These are phyloP conservation scores for Brachirus orientalis DNA, from an alignment of 2,113 vertebrate genomes.

Conservation along the genomic window DNA sequence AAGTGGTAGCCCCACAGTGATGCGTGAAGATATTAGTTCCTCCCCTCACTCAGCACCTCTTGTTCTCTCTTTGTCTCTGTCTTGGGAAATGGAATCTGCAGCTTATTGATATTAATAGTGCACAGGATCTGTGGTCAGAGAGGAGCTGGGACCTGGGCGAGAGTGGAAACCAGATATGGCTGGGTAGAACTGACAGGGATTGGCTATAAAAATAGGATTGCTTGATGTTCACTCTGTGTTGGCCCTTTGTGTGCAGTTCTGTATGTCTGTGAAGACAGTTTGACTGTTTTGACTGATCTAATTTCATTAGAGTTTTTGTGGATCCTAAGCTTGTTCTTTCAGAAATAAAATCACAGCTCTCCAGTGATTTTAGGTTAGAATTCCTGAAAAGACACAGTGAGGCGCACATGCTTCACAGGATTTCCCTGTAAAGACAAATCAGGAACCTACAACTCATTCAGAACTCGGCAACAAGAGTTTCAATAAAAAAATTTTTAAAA, in stretches of 20 bases:
- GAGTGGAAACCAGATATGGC: conserved; percentile 84
- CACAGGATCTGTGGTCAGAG: conserved; percentile 83
- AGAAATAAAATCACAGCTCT: conserved; percentile 28
- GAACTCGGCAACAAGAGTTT: too few relatives aligned
- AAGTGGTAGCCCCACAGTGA: conserved; percentile 42
- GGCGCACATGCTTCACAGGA: not conserved
- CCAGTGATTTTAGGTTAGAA: conserved; percentile 41
- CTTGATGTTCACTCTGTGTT: conserved; percentile 77
- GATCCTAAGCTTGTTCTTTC: conserved; percentile 3
- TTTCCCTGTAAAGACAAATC: too few relatives aligned
- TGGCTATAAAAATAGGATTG: conserved; percentile 77
- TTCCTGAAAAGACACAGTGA: not conserved
- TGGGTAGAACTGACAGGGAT: conserved; percentile 77
- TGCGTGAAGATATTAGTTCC: conserved; percentile 48
- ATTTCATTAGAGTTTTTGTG: conserved; percentile 18
- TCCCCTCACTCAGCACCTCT: conserved; percentile 51
- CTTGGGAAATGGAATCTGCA: conserved; percentile 87
- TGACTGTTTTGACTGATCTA: conserved; percentile 15
- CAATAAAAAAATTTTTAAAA: too few relatives aligned
- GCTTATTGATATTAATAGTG: conserved; percentile 91
- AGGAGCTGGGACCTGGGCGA: conserved; percentile 74
- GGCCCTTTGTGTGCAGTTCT: conserved; percentile 12
- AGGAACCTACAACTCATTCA: too few relatives aligned
- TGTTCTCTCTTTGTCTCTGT: conserved; percentile 76
- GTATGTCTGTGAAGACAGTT: conserved; percentile 3